Evolutionary conservation across 2,113 vertebrate genomes (phyloP), one percentile per base, ranked within the genome.

Genomic region (Oncorhynchus gorbuscha): DNA sequence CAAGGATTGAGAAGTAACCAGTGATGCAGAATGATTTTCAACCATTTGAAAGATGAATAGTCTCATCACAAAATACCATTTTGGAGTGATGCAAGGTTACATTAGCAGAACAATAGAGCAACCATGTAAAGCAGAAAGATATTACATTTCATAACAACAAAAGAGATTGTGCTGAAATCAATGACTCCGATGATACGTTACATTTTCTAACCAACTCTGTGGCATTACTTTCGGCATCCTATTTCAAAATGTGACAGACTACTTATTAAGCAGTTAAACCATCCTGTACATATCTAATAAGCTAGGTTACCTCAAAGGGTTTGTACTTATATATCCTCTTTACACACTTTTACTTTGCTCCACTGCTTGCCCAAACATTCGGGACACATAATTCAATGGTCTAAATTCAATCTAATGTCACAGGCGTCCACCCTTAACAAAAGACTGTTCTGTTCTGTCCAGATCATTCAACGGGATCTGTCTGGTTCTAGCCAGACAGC

Each of bases 1-100:
- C 9, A 13, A 70, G 5, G 20, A 22, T 69, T 69, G 20, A 45
- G 6, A 26, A 70, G 11, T 18, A 7, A 81, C 48, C 83, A 74
- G 76, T 79, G 72, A 90, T 58, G 66, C 69, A n/a, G 68, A 74
- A 79, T 72, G 70, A 82, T 45, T 16, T 55, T n/a, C 18, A 55
- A 68, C 65, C 20, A n/a, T 69, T 35, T 66, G 12, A 66, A 66
- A 7, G 70, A 71, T 55, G 78, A 71, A 26, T 18, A 14, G 24
- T 24, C 20, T 48, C 78, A 73, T 22, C 16, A 80, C 69, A 86
- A 84, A 81, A 81, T 14, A 80, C n/a, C 7, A 76, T 4, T 39
- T 75, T 75, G 79, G 58, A 85, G 72, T 76, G 48, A 75, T 35
- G 55, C 28, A 35, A 48, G 26, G 49, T 66, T 66, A 1, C 13